phyloP scores from a whole-genome alignment of 1,140 invertebrate genomes.

The Orius insidiosus region DNA sequence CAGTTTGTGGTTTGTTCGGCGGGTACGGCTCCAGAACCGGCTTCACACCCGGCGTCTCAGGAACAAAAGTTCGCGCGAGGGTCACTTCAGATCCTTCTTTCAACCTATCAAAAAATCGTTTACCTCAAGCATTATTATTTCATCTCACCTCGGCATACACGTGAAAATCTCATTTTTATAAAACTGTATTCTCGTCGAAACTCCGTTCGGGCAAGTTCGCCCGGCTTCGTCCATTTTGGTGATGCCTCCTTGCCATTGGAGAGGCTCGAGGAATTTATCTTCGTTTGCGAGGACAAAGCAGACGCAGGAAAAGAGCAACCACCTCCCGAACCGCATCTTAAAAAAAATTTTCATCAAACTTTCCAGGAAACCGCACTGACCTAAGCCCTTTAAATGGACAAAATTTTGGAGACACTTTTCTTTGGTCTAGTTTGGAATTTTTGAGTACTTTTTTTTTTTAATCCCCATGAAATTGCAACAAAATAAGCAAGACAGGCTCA shows the following conservation, averaged over 20 bases:
- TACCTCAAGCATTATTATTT: constrained; percentile 36
- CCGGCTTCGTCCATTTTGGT: neutral
- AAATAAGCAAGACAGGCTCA: too few species aligned
- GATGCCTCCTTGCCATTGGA: constrained; percentile 7
- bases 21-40: constrained; percentile 37
- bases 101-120: constrained; percentile 6
- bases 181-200: constrained; percentile 39
- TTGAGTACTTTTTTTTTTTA: too few species aligned
- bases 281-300: neutral
- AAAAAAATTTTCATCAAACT: neutral
- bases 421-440: too few species aligned
- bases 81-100: constrained; percentile 7
- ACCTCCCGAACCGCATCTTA: neutral
- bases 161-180: constrained; percentile 36
- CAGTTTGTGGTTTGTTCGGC: constrained; percentile 40
- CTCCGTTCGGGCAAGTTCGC: constrained; percentile 3
- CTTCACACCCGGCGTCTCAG: constrained; percentile 25
- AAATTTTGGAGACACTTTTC: too few species aligned
- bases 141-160: constrained; percentile 36
- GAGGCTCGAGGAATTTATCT: neutral
- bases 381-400: too few species aligned
- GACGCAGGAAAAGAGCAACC: constrained; percentile 1
- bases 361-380: neutral
- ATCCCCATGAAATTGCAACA: too few species aligned
- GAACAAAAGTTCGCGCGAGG: constrained; percentile 23